These are phyloP conservation scores for Syrrhaptes paradoxus DNA, from an alignment of 2,113 vertebrate species.

Conservation along the genomic window DNA sequence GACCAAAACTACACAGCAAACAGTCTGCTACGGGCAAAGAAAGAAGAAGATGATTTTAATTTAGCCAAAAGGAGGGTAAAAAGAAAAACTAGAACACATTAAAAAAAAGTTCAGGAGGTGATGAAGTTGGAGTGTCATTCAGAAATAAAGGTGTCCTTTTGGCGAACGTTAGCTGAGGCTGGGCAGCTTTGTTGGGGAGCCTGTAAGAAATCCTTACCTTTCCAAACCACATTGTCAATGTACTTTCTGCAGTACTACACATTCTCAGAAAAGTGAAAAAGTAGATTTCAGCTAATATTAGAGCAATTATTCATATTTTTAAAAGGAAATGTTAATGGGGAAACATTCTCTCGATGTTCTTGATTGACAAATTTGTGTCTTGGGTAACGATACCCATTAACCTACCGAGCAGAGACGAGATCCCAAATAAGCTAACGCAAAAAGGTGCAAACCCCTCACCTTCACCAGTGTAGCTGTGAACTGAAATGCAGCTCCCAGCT, in stretches of 20 bases:
- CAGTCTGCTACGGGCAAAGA: not conserved
- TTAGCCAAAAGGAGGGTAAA: not conserved
- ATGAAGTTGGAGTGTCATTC: not conserved
- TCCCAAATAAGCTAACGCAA: not conserved
- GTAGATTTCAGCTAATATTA: not conserved
- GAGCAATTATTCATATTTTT: not conserved
- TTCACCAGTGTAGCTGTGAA: not conserved
- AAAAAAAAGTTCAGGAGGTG: not conserved
- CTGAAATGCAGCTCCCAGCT: not conserved
- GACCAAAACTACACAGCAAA: not conserved
- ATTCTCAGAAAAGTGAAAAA: not conserved
- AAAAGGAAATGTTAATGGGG: not conserved
- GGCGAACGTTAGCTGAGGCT: not conserved
- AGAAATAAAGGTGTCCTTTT: not conserved
- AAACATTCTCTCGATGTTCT: not conserved
- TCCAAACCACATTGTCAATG: not conserved
- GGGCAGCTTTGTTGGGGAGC: not conserved
- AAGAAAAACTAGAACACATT: not conserved
- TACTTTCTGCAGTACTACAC: not conserved
- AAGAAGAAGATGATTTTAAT: not conserved
- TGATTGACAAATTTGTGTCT: not conserved
- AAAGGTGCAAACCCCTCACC: not conserved
- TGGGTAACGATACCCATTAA: not conserved
- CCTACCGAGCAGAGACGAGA: not conserved
- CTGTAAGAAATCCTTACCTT: not conserved